Evolutionary conservation across 2,113 vertebrate species (phyloP).

Genomic region (Sphyrna mokarran): DNA sequence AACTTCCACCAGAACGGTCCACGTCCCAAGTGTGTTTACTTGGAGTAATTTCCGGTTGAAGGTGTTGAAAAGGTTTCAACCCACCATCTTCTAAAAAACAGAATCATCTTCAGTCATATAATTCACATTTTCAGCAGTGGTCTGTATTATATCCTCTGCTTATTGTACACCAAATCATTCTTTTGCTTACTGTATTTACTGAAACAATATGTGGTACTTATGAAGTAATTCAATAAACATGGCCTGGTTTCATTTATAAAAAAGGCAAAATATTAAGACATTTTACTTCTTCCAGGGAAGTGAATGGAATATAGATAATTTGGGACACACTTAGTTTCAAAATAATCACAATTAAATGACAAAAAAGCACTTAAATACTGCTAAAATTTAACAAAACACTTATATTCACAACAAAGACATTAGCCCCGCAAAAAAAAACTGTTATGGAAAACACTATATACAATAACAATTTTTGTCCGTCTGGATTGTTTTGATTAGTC

Average conservation of each 20-base stretch:
- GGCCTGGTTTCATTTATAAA: not conserved
- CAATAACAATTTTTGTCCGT: no score
- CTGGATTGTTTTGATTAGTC: no score
- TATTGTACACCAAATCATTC: not conserved
- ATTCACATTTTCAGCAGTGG: not conserved
- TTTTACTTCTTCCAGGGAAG: not conserved
- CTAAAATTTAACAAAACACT: not conserved
- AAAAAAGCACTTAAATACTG: not conserved
- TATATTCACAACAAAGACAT: not conserved
- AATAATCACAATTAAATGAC: not conserved
- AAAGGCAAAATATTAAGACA: not conserved
- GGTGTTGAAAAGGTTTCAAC: slow-evolving; percentile 55
- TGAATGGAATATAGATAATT: not conserved
- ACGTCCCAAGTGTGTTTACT: slow-evolving; percentile 47
- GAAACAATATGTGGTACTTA: not conserved
- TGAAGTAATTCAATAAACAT: not conserved
- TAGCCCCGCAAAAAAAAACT: not conserved
- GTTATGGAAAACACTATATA: no score
- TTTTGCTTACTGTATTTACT: not conserved
- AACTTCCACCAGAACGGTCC: slow-evolving; percentile 41
- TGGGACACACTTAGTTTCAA: not conserved
- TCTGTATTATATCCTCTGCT: not conserved
- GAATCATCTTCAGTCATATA: not conserved
- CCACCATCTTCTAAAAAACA: not conserved
- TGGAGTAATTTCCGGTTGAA: slow-evolving; percentile 56